phyloP scores from a whole-genome alignment of 1,140 invertebrate species.

The Sycophaga agraensis region DNA sequence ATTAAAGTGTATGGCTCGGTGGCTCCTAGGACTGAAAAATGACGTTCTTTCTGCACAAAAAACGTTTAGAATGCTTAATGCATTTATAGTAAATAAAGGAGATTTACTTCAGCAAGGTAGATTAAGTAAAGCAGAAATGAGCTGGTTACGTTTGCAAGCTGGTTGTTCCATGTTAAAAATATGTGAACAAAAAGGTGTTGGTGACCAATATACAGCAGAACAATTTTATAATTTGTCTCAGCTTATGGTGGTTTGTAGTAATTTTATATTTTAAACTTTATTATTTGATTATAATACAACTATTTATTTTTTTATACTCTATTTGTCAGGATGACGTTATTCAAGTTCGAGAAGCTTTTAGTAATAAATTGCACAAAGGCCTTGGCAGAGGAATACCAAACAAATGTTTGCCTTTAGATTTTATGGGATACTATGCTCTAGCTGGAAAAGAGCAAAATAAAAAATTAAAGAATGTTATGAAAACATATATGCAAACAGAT shows the following conservation, averaged over 20 bases:
- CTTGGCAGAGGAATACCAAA: constrained; percentile 77
- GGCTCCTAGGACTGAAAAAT: constrained; percentile 88
- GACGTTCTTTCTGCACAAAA: constrained; percentile 89
- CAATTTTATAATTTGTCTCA: constrained; percentile 93
- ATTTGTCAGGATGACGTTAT: constrained; percentile 78
- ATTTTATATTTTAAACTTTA: background rate
- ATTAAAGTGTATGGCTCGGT: constrained; percentile 93
- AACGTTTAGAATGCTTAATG: constrained; percentile 89
- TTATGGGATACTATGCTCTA: constrained; percentile 93
- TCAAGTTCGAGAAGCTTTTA: constrained; percentile 88
- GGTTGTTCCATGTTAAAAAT: constrained; percentile 95
- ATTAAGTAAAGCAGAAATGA: constrained; percentile 82
- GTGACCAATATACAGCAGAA: constrained; percentile 90
- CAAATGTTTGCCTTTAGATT: constrained; percentile 90
- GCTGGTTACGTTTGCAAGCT: constrained; percentile 86
- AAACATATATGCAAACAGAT: constrained; percentile 80
- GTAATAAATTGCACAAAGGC: constrained; percentile 90
- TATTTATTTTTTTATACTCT: background rate
- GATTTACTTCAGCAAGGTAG: constrained; percentile 78
- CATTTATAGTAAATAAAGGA: constrained; percentile 86
- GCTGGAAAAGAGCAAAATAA: constrained; percentile 84
- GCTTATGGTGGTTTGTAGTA: constrained; percentile 76
- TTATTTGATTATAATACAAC: too few relatives aligned
- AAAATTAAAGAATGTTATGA: constrained; percentile 67
- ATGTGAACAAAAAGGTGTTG: constrained; percentile 92